phyloP scores from a whole-genome alignment of 2,797 vertebrate genomes.

The Sebastiscus albofasciatus region DNA sequence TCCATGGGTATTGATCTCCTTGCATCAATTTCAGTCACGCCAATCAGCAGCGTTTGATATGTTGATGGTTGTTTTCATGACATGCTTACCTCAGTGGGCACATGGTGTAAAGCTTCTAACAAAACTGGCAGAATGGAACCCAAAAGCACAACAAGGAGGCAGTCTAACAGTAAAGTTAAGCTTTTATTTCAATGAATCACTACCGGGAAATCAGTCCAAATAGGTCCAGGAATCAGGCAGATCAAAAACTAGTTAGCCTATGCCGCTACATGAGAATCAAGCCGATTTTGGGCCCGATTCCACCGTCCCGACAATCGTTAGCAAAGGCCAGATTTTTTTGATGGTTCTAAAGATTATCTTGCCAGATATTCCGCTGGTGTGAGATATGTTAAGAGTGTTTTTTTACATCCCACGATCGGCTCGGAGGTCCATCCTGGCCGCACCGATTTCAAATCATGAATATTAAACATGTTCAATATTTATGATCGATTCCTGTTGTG shows the following conservation, averaged over 20 bases:
- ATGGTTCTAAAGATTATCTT: too few relatives aligned
- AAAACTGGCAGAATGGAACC: not conserved
- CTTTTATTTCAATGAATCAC: not conserved
- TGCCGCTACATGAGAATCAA: too few relatives aligned
- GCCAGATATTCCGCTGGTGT: too few relatives aligned
- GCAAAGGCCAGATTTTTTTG: too few relatives aligned
- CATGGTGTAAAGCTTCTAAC: not conserved
- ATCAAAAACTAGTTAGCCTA: not conserved
- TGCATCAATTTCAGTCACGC: not conserved
- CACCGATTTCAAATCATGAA: too few relatives aligned
- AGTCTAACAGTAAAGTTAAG: not conserved
- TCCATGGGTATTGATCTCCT: slow-evolving; percentile 27
- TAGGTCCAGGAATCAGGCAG: not conserved
- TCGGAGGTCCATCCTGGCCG: too few relatives aligned
- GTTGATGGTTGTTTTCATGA: slow-evolving; percentile 13
- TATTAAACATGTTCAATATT: too few relatives aligned
- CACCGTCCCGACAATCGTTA: too few relatives aligned
- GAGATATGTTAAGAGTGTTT: too few relatives aligned
- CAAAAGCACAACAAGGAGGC: not conserved
- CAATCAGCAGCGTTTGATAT: not conserved
- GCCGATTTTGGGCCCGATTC: too few relatives aligned
- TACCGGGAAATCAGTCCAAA: not conserved
- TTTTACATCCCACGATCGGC: too few relatives aligned
- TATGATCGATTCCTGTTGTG: too few relatives aligned
- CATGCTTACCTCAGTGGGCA: not conserved